phyloP scores from a whole-genome alignment of 1,140 invertebrate species.

The Spodoptera frugiperda region DNA sequence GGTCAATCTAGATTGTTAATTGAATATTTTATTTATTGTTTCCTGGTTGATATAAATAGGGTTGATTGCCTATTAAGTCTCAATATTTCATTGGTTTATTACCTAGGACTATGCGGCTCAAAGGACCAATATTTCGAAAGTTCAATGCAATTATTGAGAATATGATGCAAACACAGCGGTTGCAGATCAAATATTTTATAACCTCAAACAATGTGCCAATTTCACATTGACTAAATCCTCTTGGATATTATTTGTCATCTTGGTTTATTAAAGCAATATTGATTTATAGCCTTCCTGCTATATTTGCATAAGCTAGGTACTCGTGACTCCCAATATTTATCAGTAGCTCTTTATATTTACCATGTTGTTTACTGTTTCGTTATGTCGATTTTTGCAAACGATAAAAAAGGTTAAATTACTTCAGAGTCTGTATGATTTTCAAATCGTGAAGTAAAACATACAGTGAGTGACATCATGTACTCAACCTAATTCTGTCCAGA shows the following conservation, averaged over 20 bases:
- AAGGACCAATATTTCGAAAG: not conserved
- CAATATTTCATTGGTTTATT: not conserved
- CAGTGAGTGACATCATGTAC: constrained; percentile 33
- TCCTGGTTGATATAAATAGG: not conserved
- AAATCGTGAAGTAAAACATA: constrained; percentile 10
- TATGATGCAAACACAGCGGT: too few species aligned
- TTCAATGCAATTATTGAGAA: too few species aligned
- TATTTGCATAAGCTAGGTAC: constrained; percentile 2
- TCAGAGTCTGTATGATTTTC: not conserved
- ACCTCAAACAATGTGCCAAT: not conserved
- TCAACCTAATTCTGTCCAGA: constrained; percentile 17
- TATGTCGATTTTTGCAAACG: not conserved
- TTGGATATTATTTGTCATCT: not conserved
- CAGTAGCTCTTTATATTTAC: not conserved
- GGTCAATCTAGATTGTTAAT: constrained; percentile 35
- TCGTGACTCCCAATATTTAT: constrained; percentile 9
- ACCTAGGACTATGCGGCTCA: not conserved
- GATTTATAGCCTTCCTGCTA: constrained; percentile 1
- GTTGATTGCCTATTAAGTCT: not conserved
- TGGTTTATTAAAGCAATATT: not conserved
- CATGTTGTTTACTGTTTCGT: not conserved
- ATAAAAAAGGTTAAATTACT: constrained; percentile 8
- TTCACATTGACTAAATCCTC: not conserved
- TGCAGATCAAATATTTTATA: too few species aligned
- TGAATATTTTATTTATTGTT: constrained; percentile 28